phyloP scores from a whole-genome alignment of 2,797 vertebrate genomes.

The Trachurus trachurus region DNA sequence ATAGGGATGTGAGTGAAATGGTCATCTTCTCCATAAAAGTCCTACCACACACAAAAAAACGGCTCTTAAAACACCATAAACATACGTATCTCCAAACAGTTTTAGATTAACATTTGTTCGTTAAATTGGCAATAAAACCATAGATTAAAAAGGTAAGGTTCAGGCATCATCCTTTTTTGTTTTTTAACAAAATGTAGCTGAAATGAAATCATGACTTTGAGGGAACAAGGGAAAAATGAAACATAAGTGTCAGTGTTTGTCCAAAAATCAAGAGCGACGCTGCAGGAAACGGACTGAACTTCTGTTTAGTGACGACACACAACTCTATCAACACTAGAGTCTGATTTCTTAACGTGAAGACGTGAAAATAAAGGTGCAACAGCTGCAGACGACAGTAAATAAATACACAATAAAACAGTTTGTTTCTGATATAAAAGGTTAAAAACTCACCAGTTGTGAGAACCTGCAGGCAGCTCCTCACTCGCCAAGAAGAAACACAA shows the following conservation, averaged over 20 bases:
- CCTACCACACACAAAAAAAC: too few species aligned
- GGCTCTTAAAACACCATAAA: too few species aligned
- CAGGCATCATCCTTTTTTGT: too few species aligned
- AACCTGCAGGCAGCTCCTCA: conserved; percentile 28
- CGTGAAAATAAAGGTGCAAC: neutral
- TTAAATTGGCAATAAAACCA: too few species aligned
- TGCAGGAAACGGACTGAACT: neutral
- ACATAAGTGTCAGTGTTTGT: conserved; percentile 1
- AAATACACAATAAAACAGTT: neutral
- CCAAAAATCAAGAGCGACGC: neutral
- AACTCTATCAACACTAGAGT: neutral
- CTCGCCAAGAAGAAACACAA: conserved; percentile 27
- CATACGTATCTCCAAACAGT: too few species aligned
- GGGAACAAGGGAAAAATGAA: neutral
- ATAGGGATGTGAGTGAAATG: too few species aligned
- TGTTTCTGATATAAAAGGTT: neutral
- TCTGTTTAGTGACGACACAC: too few species aligned
- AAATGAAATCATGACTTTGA: neutral
- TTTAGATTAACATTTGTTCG: too few species aligned
- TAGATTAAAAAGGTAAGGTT: too few species aligned
- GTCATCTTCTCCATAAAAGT: too few species aligned
- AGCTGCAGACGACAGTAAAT: neutral
- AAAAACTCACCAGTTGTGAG: conserved; percentile 57
- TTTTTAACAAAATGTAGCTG: too few species aligned
- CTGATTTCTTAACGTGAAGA: neutral